A percentile compares a stretch with the other conserved stretches of the same genome.
phyloP scores from a whole-genome alignment of 2,113 vertebrate species.

The Sterrhoptilus dennistouni region DNA sequence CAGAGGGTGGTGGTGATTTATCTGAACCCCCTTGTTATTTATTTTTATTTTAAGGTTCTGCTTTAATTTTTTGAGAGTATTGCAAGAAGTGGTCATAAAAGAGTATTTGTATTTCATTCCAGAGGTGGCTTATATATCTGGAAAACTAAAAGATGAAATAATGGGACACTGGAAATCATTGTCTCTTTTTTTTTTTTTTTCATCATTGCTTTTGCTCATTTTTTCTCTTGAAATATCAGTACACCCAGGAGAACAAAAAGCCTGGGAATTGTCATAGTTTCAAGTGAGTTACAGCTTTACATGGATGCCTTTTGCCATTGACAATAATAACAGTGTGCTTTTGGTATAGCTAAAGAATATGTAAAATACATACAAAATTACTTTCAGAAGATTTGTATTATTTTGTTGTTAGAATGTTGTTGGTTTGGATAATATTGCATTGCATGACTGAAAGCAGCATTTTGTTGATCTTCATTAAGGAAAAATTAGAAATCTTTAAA shows the following conservation, averaged over 20 bases:
- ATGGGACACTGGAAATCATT: neutral
- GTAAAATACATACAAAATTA: constrained; percentile 1
- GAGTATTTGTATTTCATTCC: neutral
- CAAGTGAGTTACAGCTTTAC: neutral
- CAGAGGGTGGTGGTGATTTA: neutral
- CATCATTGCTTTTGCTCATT: neutral
- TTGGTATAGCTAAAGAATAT: neutral
- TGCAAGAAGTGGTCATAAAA: neutral
- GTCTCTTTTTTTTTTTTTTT: neutral
- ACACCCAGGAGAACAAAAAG: neutral
- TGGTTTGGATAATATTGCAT: neutral
- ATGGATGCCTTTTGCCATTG: neutral
- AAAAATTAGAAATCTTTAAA: neutral
- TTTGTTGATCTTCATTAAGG: constrained; percentile 41
- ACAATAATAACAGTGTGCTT: neutral
- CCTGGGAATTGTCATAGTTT: neutral
- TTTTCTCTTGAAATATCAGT: neutral
- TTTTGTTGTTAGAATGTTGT: neutral
- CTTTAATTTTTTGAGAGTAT: neutral
- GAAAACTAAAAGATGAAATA: neutral
- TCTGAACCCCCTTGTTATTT: neutral
- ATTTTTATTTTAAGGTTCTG: neutral
- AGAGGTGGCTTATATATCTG: neutral
- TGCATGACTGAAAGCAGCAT: neutral
- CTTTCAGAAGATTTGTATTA: neutral